Conservation (phyloP, 2,113 vertebrate species). For the Corythornis vintsioides region DNA sequence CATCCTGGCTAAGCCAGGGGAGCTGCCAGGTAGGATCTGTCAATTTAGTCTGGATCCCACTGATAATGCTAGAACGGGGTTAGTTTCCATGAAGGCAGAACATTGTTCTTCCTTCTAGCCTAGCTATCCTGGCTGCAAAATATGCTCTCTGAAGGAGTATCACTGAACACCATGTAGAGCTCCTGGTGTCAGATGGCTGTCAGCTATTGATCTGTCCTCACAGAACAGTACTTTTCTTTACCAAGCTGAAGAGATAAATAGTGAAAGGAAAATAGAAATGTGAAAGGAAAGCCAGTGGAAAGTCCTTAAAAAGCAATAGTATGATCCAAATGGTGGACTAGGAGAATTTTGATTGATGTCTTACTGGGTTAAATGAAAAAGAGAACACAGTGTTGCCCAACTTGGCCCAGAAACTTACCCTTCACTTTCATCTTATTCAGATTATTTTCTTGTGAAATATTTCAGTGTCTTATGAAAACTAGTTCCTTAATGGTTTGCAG, state of each 20-base stretch:
- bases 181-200: neutral
- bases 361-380: neutral
- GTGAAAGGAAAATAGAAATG: neutral
- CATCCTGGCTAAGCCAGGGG: conserved; percentile 80
- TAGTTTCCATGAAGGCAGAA: neutral
- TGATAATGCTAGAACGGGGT: neutral
- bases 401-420: neutral
- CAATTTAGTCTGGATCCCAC: neutral
- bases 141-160: neutral
- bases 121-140: neutral
- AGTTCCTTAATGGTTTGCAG: conserved; percentile 65
- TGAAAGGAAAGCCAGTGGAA: neutral
- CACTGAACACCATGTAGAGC: neutral
- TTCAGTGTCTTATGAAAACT: neutral
- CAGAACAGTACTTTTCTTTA: neutral
- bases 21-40: conserved; percentile 86
- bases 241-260: neutral
- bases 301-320: neutral
- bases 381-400: neutral
- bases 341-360: neutral
- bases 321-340: neutral
- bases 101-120: neutral
- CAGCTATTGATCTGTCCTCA: neutral
- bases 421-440: neutral
- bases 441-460: neutral